Evolutionary conservation across 2,113 vertebrate species (phyloP), one percentile per base, ranked within the genome.

Genomic region (Macroglossus sobrinus): DNA sequence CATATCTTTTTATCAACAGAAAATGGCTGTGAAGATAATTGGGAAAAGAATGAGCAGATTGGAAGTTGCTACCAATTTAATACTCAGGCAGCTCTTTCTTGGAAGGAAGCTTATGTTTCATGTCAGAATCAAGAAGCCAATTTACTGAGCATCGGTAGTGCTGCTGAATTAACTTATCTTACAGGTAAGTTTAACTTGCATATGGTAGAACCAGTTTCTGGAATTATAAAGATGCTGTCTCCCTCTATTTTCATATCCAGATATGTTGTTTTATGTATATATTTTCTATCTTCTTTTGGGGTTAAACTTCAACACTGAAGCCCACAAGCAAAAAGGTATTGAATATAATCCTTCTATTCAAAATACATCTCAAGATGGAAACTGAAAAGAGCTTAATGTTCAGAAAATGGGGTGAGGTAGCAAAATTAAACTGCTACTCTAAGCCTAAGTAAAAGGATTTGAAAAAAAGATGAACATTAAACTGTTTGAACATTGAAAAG

Each of bases 1-100:
- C n/a, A 55, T 80, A 24, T 82, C 96, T 72, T 95, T 98, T 98
- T 66, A 97, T 98, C 84, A 94, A 95, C 97, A 99, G 99, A 99
- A 98, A 97, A 98, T 81, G 99, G 99, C 19, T 99, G 99, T 97
- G 96, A 97, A 84, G 97, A 96, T 95, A 97, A 98, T 33, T 99
- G 99, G 98, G 97, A 98, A 19, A 98, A 78, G 26, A 95, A 98
- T 15, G 98, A 97, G 7, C 96, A 97, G 5, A 96, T 84, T 96
- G 98, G 98, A 82, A 98, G 95, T 91, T 99, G 99, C 98, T 99
- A 99, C 97, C 99, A 99, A 96, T 99, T 99, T 98, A 99, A 99
- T 85, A 98, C 98, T 14, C 97, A 97, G 55, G 98, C 99, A 13
- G 84, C 98, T 28, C 99, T 99, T 95, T 98, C 99, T 91, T 99